phyloP scores from a whole-genome alignment of 2,113 vertebrate genomes.

The Bothrops jararaca region DNA sequence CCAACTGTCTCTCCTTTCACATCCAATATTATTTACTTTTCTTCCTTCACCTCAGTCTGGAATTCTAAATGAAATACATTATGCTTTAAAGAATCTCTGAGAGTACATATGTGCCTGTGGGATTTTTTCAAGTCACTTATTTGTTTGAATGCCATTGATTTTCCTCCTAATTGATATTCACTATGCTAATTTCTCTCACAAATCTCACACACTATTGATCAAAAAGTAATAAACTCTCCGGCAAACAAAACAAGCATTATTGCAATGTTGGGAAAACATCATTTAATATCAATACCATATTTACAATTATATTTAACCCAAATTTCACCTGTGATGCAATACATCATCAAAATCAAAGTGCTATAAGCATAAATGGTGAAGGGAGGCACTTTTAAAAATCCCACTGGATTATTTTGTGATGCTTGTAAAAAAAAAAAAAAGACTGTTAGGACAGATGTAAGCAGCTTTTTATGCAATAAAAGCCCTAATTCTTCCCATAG shows the following conservation, averaged over 20 bases:
- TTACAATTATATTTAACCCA: slow-evolving; percentile 90
- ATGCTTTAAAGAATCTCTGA: slow-evolving; percentile 69
- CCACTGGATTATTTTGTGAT: slow-evolving; percentile 41
- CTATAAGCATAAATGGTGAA: slow-evolving; percentile 32
- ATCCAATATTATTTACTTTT: slow-evolving; percentile 51
- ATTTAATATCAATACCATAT: slow-evolving; percentile 86
- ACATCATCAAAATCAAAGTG: slow-evolving; percentile 73
- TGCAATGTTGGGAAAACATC: slow-evolving; percentile 90
- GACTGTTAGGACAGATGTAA: slow-evolving; percentile 33
- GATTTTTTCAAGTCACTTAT: slow-evolving; percentile 81
- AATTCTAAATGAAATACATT: slow-evolving; percentile 75
- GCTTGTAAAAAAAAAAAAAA: slow-evolving; percentile 34
- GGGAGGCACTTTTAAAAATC: slow-evolving; percentile 25
- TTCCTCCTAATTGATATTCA: slow-evolving; percentile 90
- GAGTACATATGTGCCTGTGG: slow-evolving; percentile 69
- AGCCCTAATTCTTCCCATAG: slow-evolving; percentile 15
- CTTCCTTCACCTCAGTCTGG: slow-evolving; percentile 39
- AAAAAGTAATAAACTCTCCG: slow-evolving; percentile 88
- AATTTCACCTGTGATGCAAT: slow-evolving; percentile 70
- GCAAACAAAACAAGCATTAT: slow-evolving; percentile 90
- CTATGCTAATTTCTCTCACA: slow-evolving; percentile 92
- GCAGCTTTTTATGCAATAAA: slow-evolving; percentile 32
- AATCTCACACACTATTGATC: slow-evolving; percentile 91
- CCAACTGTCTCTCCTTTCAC: slow-evolving; percentile 59
- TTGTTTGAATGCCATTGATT: slow-evolving; percentile 93